Percentiles rank a stretch among this genome's conserved stretches.
Conservation (phyloP, 1,140 invertebrate genomes). For the Aphidius gifuensis region DNA sequence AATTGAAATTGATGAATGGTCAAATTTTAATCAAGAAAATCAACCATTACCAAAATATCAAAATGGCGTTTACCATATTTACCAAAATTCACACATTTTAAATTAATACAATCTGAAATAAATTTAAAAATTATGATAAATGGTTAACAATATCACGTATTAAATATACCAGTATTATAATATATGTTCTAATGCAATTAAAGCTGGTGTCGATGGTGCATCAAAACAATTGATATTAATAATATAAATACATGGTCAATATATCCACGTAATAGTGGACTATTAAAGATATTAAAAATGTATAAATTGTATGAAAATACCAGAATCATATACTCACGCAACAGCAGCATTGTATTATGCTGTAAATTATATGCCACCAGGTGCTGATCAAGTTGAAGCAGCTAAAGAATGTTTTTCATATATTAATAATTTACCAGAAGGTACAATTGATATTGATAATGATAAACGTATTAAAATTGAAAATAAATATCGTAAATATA, state of each 20-base stretch:
- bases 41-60: conserved; percentile 44
- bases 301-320: conserved; percentile 40
- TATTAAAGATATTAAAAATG: conserved; percentile 49
- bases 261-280: conserved; percentile 34
- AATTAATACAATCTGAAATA: conserved; percentile 47
- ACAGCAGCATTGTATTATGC: conserved; percentile 48
- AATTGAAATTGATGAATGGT: conserved; percentile 46
- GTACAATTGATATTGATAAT: conserved; percentile 27
- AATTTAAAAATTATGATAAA: conserved; percentile 50
- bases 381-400: conserved; percentile 50
- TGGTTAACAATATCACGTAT: conserved; percentile 47
- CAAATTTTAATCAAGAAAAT: conserved; percentile 37
- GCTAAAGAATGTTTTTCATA: conserved; percentile 45
- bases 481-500: conserved; percentile 45
- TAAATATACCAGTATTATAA: conserved; percentile 44
- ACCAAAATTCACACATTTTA: conserved; percentile 30
- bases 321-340: conserved; percentile 39
- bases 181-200: conserved; percentile 49
- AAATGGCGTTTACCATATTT: conserved; percentile 50
- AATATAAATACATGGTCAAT: conserved; percentile 32
- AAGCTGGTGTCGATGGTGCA: conserved; percentile 36
- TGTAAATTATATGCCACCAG: conserved; percentile 49
- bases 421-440: conserved; percentile 33
- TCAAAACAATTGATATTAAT: conserved; percentile 27
- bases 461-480: conserved; percentile 38